These are phyloP conservation scores for Tupaia tana DNA, from an alignment of 2,113 vertebrate genomes.

Conservation along the genomic window DNA sequence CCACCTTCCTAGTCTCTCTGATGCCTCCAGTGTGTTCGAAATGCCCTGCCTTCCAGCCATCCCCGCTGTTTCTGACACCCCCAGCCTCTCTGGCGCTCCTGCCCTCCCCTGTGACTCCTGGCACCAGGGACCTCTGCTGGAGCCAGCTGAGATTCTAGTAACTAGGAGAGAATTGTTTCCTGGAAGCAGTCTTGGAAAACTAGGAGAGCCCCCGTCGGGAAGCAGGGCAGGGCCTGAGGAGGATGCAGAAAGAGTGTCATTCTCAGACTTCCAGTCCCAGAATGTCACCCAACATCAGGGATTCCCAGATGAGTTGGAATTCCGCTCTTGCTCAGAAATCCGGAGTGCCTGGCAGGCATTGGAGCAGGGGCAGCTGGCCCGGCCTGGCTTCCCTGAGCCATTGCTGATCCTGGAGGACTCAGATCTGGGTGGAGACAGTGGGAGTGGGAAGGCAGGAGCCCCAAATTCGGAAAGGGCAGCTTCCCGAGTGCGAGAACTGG, in stretches of 20 bases:
- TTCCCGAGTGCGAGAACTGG: slow-evolving; percentile 93
- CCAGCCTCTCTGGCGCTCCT: background rate
- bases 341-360: slow-evolving; percentile 87
- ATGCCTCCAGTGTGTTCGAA: slow-evolving; percentile 70
- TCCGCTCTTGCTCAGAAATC: slow-evolving; percentile 86
- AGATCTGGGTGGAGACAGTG: slow-evolving; percentile 57
- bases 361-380: slow-evolving; percentile 78
- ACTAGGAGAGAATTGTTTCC: slow-evolving; percentile 45
- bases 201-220: slow-evolving; percentile 64
- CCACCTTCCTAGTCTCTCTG: slow-evolving; percentile 42
- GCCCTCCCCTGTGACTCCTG: slow-evolving; percentile 56
- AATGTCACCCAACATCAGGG: background rate
- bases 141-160: background rate
- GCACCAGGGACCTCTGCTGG: slow-evolving; percentile 41
- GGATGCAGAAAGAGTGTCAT: background rate
- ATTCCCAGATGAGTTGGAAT: slow-evolving; percentile 72
- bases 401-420: slow-evolving; percentile 85
- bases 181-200: background rate
- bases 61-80: background rate
- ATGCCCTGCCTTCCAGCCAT: slow-evolving; percentile 67
- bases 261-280: slow-evolving; percentile 42
- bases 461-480: slow-evolving; percentile 89
- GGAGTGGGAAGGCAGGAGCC: background rate
- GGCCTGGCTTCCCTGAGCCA: slow-evolving; percentile 63
- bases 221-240: slow-evolving; percentile 68